Percentiles rank a stretch among this genome's conserved stretches.
These are phyloP conservation scores for Orientallactaga sibirica DNA, from an alignment of 2,797 vertebrate genomes.

Conservation along the genomic window DNA sequence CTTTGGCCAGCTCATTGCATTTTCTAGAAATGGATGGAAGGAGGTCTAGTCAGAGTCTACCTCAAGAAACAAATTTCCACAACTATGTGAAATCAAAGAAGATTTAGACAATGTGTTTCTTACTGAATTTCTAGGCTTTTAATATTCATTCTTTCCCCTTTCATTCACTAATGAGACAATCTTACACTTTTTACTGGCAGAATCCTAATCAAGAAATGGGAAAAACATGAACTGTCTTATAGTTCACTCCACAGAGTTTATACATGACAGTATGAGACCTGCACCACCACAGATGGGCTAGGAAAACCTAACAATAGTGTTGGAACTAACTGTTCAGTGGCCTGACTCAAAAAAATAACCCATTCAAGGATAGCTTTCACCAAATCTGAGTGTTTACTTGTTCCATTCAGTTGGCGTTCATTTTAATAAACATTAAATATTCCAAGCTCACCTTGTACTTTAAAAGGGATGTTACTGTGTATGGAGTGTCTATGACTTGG, in stretches of 20 bases:
- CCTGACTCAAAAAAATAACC: neutral
- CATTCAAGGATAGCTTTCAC: neutral
- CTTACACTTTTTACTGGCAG: slow-evolving; percentile 24
- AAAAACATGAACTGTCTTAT: neutral
- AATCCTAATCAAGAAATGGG: neutral
- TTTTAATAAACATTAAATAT: slow-evolving; percentile 51
- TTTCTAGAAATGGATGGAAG: neutral
- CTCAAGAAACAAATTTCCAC: neutral
- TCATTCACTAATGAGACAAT: neutral
- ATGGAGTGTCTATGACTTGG: neutral
- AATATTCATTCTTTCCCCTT: neutral
- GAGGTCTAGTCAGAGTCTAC: neutral
- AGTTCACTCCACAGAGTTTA: neutral
- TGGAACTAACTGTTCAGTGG: neutral
- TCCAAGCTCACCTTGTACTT: neutral
- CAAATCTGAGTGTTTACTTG: slow-evolving; percentile 15
- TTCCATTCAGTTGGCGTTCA: neutral
- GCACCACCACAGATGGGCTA: neutral
- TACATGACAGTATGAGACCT: neutral
- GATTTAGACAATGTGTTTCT: neutral
- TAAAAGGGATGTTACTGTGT: neutral
- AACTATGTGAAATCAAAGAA: neutral
- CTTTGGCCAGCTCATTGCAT: neutral
- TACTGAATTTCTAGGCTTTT: neutral
- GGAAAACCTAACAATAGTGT: neutral